Conservation (phyloP, 2,797 vertebrate genomes). For the Cyclura pinguis region DNA sequence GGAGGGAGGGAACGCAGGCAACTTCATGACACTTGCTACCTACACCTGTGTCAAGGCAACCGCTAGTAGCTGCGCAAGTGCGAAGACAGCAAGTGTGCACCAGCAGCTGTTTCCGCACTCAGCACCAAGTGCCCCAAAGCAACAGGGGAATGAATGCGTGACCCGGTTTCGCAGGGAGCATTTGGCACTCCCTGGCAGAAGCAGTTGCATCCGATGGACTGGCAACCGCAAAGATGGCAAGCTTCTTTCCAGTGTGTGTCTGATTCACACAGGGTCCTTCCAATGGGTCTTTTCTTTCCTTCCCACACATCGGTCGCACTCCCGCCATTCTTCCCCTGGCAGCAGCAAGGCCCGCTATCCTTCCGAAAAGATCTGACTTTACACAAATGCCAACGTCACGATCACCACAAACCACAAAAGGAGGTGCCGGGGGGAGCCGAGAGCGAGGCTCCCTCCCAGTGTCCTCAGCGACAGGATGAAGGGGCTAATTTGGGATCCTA, state of each 20-base stretch:
- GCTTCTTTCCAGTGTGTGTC: not conserved
- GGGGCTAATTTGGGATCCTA: not conserved
- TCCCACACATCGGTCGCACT: not conserved
- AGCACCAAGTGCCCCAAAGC: no score
- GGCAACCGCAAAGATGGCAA: no score
- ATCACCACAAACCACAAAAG: conserved; percentile 53
- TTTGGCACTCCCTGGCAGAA: not conserved
- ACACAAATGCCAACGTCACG: conserved; percentile 59
- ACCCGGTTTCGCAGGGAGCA: no score
- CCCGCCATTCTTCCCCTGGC: not conserved
- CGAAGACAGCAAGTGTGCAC: not conserved
- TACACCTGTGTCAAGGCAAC: not conserved
- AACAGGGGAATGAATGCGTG: fast-evolving
- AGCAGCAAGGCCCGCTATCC: not conserved
- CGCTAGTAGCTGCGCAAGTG: not conserved
- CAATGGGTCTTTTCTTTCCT: not conserved
- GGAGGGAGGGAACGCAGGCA: not conserved
- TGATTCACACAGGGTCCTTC: not conserved
- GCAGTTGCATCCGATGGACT: not conserved
- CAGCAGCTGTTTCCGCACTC: not conserved
- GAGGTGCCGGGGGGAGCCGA: not conserved
- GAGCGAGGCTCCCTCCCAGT: not conserved
- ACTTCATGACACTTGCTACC: not conserved
- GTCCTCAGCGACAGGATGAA: conserved; percentile 18
- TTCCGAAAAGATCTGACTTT: conserved; percentile 54